Percentiles rank a stretch among this genome's conserved stretches.
phyloP scores from a whole-genome alignment of 2,888 invertebrate species.

The Osedax fenrisi region DNA sequence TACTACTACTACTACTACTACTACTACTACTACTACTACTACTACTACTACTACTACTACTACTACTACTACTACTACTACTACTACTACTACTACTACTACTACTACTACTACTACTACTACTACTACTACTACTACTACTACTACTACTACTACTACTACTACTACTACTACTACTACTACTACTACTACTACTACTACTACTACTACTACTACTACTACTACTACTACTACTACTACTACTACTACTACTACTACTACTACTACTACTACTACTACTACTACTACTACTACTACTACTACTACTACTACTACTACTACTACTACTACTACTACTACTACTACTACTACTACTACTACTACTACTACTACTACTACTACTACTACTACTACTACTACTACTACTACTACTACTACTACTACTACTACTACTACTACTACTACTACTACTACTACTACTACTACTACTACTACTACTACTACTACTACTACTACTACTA shows the following conservation, averaged over 20 bases:
- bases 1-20: not conserved
- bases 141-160: not conserved
- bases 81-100: not conserved
- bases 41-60: not conserved
- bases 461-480: constrained; percentile 16
- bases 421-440: constrained; percentile 16
- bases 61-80: not conserved
- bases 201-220: not conserved
- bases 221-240: not conserved
- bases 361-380: constrained; percentile 3
- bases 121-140: not conserved
- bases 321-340: not conserved
- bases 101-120: not conserved
- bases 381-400: constrained; percentile 9
- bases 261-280: not conserved
- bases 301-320: not conserved
- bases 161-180: not conserved
- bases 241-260: not conserved
- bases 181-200: not conserved
- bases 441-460: constrained; percentile 16
- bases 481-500: constrained; percentile 14
- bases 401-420: constrained; percentile 11
- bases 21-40: not conserved
- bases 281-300: not conserved
- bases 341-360: not conserved